Conservation (phyloP, 2,888 invertebrate species). For the Amphimallon solstitiale region DNA sequence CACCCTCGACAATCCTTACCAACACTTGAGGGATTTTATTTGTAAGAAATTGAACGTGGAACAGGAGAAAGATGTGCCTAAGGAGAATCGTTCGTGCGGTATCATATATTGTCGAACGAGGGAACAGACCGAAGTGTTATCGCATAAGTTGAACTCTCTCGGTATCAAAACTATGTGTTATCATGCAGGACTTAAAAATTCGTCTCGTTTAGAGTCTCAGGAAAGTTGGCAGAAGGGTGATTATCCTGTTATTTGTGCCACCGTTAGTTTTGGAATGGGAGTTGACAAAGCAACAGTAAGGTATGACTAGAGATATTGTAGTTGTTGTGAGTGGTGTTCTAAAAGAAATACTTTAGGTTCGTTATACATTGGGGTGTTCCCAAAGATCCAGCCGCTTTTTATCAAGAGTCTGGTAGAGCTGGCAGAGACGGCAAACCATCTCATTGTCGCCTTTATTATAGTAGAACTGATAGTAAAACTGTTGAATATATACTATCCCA, state of each 20-base stretch:
- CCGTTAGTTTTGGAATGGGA: constrained; percentile 99
- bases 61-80: constrained; percentile 62
- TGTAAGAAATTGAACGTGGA: constrained; percentile 71
- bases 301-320: constrained; percentile 58
- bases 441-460: constrained; percentile 92
- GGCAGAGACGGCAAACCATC: constrained; percentile 93
- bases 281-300: constrained; percentile 95
- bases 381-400: constrained; percentile 94
- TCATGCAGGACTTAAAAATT: constrained; percentile 85
- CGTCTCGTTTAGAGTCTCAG: constrained; percentile 82
- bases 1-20: constrained; percentile 80
- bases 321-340: not conserved
- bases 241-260: constrained; percentile 92
- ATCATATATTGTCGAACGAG: constrained; percentile 96
- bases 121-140: constrained; percentile 88
- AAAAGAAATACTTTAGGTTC: constrained; percentile 71
- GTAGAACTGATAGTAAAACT: constrained; percentile 80
- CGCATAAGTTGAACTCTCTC: constrained; percentile 76
- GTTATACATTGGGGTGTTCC: constrained; percentile 98
- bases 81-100: constrained; percentile 73
- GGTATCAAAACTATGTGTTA: constrained; percentile 85
- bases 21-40: constrained; percentile 82
- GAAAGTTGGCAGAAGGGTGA: constrained; percentile 92
- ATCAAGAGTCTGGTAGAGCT: constrained; percentile 95
- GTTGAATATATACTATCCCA: constrained; percentile 81